Evolutionary conservation across 2,797 vertebrate genomes (phyloP).

Genomic region (Centropyge bicolor): DNA sequence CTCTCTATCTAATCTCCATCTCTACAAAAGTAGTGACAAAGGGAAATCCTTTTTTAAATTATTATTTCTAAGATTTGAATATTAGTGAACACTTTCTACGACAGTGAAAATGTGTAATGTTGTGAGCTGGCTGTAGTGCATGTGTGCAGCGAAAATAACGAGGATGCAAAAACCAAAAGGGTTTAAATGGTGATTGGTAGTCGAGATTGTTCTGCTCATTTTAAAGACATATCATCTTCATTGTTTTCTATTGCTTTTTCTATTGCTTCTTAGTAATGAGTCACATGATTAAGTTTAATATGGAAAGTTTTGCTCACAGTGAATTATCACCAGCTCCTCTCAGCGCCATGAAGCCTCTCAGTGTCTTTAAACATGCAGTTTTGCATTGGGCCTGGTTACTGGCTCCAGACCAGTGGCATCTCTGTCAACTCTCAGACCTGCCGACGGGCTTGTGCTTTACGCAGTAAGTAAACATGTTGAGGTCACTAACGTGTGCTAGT

Average conservation of each 20-base stretch:
- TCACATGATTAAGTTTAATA: background rate
- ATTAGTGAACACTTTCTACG: background rate
- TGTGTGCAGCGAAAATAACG: too few relatives aligned
- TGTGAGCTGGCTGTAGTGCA: too few relatives aligned
- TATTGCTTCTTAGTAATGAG: background rate
- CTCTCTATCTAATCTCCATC: background rate
- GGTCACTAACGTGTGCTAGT: slow-evolving; percentile 15
- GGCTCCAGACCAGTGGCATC: background rate
- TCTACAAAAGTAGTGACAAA: background rate
- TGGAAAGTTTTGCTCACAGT: background rate
- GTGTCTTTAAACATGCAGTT: background rate
- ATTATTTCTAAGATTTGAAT: background rate
- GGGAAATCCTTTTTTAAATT: background rate
- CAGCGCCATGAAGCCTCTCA: background rate
- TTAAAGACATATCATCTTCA: too few relatives aligned
- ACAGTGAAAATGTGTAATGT: background rate
- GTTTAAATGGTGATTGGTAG: background rate
- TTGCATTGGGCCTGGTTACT: background rate
- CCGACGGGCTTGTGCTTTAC: slow-evolving; percentile 8
- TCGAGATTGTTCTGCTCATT: too few relatives aligned
- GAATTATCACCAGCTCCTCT: background rate
- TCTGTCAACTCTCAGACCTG: background rate
- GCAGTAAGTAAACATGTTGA: slow-evolving; percentile 23
- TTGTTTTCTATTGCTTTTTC: too few relatives aligned
- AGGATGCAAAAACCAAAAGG: background rate